Evolutionary conservation across 2,113 vertebrate species (phyloP).

Genomic region (Melanocharis versteri): DNA sequence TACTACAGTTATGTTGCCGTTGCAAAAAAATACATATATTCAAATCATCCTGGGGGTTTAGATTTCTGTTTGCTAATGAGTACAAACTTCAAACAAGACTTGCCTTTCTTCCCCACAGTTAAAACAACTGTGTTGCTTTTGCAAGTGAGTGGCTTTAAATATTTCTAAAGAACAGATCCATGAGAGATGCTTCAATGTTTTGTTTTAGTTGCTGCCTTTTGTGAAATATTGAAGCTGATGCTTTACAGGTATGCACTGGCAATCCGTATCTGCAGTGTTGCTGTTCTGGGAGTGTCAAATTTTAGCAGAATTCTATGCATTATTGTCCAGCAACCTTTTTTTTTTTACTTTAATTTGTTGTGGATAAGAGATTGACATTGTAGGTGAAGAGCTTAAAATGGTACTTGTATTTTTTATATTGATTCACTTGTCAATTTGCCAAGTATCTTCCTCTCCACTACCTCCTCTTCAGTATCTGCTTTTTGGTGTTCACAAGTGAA

Average conservation of each 20-base stretch:
- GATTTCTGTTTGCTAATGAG: background rate
- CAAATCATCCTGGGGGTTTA: background rate
- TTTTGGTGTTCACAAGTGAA: background rate
- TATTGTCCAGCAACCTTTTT: background rate
- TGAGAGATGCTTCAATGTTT: background rate
- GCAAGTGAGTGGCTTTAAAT: background rate
- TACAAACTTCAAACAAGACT: background rate
- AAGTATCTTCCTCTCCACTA: background rate
- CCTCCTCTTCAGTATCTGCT: background rate
- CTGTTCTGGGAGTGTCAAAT: background rate
- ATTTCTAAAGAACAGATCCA: background rate
- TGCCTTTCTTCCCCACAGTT: background rate
- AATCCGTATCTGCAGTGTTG: background rate
- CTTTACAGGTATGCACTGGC: background rate
- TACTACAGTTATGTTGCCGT: background rate
- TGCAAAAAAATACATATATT: background rate
- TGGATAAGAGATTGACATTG: background rate
- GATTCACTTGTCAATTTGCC: background rate
- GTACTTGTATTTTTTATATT: background rate
- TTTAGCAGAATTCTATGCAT: background rate
- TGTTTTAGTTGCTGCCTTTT: slow-evolving; percentile 4
- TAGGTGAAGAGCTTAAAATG: background rate
- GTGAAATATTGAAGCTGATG: background rate
- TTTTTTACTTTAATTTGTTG: background rate
- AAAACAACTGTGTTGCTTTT: background rate